phyloP scores from a whole-genome alignment of 2,888 invertebrate genomes.

The Microctonus brassicae region DNA sequence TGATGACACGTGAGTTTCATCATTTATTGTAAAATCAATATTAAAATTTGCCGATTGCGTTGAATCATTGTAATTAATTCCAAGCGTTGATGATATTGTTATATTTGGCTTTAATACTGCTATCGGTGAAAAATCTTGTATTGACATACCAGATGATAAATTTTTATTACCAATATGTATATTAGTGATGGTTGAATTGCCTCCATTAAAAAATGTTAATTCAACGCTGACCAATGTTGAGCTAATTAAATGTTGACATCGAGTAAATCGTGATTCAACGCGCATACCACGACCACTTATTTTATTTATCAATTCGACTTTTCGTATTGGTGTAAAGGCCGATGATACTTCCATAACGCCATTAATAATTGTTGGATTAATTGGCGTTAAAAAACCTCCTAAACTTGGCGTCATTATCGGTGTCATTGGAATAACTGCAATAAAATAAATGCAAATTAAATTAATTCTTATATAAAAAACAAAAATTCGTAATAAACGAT shows the following conservation, averaged over 20 bases:
- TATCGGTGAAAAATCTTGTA: constrained; percentile 83
- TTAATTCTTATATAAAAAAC: not conserved
- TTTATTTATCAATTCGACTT: constrained; percentile 79
- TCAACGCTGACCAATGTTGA: constrained; percentile 86
- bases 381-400: constrained; percentile 82
- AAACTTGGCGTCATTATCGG: constrained; percentile 88
- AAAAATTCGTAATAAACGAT: constrained; percentile 53
- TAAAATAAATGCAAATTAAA: constrained; percentile 26
- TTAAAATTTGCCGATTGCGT: constrained; percentile 89
- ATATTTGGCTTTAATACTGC: constrained; percentile 76
- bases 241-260: constrained; percentile 86
- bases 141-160: constrained; percentile 78
- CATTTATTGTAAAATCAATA: constrained; percentile 73
- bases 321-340: constrained; percentile 74
- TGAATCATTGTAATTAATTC: constrained; percentile 93
- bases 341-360: constrained; percentile 72
- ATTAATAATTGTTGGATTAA: constrained; percentile 61
- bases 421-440: constrained; percentile 74
- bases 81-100: constrained; percentile 78
- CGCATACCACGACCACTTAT: constrained; percentile 79
- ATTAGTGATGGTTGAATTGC: constrained; percentile 75
- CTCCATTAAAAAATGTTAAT: constrained; percentile 82
- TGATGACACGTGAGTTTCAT: constrained; percentile 57
- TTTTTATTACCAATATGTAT: constrained; percentile 81
- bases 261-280: constrained; percentile 78